Evolutionary conservation across 2,888 invertebrate species (phyloP).

Genomic region (Aspidiotus destructor): DNA sequence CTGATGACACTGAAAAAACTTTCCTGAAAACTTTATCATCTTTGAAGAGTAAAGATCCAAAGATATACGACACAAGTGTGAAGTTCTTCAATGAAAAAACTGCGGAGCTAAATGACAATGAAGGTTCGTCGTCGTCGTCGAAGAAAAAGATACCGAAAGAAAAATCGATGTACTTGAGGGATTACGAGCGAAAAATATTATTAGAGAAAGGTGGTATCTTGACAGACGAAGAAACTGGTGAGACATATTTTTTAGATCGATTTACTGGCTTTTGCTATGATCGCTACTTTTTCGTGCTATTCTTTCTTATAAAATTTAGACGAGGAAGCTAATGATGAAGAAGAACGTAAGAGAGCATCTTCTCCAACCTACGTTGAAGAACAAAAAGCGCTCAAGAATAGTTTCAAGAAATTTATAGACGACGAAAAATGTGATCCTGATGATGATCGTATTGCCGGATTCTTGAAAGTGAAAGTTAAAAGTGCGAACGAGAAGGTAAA

Average conservation of each 20-base stretch:
- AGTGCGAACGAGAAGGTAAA: conserved; percentile 45
- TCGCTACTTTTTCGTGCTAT: not conserved
- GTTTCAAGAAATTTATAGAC: conserved; percentile 50
- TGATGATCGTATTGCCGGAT: conserved; percentile 41
- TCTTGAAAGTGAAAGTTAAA: conserved; percentile 44
- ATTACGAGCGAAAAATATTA: conserved; percentile 68
- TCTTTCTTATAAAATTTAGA: conserved; percentile 5
- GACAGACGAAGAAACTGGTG: conserved; percentile 44
- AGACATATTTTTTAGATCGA: conserved; percentile 13
- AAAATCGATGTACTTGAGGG: conserved; percentile 58
- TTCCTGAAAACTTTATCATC: conserved; percentile 78
- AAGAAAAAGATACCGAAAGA: conserved; percentile 42
- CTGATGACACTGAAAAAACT: conserved; percentile 65
- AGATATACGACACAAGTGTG: conserved; percentile 69
- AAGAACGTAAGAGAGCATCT: conserved; percentile 33
- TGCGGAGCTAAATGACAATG: conserved; percentile 36
- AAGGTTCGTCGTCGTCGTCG: conserved; percentile 39
- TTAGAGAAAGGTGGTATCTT: conserved; percentile 55
- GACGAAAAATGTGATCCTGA: conserved; percentile 49
- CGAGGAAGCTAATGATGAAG: conserved; percentile 36
- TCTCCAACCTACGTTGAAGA: conserved; percentile 55
- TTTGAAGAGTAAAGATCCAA: conserved; percentile 78
- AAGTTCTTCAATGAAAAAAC: conserved; percentile 54
- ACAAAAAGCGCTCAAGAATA: conserved; percentile 55
- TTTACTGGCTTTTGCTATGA: conserved; percentile 7